Evolutionary conservation across 2,113 vertebrate species (phyloP).

Genomic region (Lampris megalopsis): DNA sequence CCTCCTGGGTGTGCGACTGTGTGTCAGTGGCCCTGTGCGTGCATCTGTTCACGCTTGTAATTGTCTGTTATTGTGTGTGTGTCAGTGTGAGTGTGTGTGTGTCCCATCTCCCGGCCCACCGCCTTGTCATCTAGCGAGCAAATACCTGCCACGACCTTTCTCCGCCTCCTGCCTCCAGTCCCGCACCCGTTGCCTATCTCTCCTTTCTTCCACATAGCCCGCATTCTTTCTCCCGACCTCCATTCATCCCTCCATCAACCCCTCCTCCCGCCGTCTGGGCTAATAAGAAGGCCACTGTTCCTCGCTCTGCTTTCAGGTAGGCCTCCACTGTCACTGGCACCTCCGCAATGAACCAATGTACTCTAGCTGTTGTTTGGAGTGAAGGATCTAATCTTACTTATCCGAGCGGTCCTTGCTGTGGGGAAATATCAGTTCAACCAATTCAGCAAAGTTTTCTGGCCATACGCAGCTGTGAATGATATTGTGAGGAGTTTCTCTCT

Average conservation of each 20-base stretch:
- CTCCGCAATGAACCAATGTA: slow-evolving; percentile 33
- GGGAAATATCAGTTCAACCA: no score
- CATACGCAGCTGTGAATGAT: no score
- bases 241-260: slow-evolving; percentile 62
- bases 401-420: no score
- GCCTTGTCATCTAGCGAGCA: slow-evolving; percentile 31
- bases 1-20: not conserved
- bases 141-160: slow-evolving; percentile 62
- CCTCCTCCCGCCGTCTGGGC: slow-evolving; percentile 48
- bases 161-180: slow-evolving; percentile 8
- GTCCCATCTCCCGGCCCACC: slow-evolving; percentile 26
- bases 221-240: slow-evolving; percentile 78
- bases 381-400: slow-evolving; percentile 8
- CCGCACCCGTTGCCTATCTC: slow-evolving; percentile 39
- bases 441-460: no score
- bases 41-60: not conserved
- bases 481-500: not conserved
- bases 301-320: slow-evolving; percentile 63
- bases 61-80: not conserved
- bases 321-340: slow-evolving; percentile 41
- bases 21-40: not conserved
- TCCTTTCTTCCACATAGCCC: slow-evolving; percentile 65
- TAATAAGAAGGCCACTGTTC: slow-evolving; percentile 79
- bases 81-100: not conserved
- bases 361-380: not conserved